phyloP scores from a whole-genome alignment of 2,888 invertebrate genomes.

The Drosophila mayaguana region DNA sequence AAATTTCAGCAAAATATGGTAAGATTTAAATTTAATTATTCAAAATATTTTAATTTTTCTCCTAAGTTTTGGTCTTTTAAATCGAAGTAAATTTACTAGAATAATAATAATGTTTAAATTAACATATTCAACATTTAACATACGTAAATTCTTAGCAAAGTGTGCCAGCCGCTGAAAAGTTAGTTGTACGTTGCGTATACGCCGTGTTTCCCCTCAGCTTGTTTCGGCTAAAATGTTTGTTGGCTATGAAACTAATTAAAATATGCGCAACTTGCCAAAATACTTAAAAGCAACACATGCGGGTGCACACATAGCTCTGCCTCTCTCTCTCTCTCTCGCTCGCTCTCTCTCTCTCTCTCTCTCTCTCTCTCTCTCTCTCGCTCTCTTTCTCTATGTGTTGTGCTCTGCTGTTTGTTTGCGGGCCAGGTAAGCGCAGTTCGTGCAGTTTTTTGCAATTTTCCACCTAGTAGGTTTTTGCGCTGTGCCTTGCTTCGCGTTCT shows the following conservation, averaged over 20 bases:
- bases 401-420: slow-evolving; percentile 31
- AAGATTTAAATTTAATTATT: no score
- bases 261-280: slow-evolving; percentile 77
- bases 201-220: slow-evolving; percentile 27
- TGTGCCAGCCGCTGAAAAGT: neutral
- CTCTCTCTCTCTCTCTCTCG: no score
- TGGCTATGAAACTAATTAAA: slow-evolving; percentile 72
- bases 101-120: neutral
- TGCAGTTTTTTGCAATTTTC: slow-evolving; percentile 77
- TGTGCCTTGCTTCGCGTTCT: slow-evolving; percentile 7
- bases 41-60: neutral
- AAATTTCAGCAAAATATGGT: no score
- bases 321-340: neutral
- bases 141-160: neutral
- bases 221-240: slow-evolving; percentile 20
- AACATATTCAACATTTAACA: neutral
- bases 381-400: neutral
- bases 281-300: slow-evolving; percentile 60
- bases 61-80: neutral
- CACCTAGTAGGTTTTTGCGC: slow-evolving; percentile 65
- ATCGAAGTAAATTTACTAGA: neutral
- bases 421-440: slow-evolving; percentile 52
- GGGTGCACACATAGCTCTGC: slow-evolving; percentile 2
- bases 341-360: no score
- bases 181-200: slow-evolving; percentile 47